Evolutionary conservation across 2,113 vertebrate species (phyloP), one percentile per base, ranked within the genome.

Genomic region (Antechinus stuartii): DNA sequence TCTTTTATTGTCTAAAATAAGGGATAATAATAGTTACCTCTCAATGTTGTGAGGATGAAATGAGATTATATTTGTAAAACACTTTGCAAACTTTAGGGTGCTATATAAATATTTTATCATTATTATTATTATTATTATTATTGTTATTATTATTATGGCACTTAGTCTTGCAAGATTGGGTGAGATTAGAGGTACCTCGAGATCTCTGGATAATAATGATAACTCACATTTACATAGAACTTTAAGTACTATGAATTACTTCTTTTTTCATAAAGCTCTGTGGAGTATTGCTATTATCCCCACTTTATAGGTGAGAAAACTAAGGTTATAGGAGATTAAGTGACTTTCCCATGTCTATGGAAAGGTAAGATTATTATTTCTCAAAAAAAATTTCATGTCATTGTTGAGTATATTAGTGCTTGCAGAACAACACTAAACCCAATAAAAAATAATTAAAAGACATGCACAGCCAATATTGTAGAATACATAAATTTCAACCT

Each of bases 401-500:
- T 26, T 92, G 46, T 30, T 53, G 26, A 95, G 92, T 96, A 61
- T 61, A 61, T 94, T 68, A 90, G 49, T 54, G 90, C 24, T 96
- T 93, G 49, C 49, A 52, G 90, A 90, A 30, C 47, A 90, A n/a
- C 46, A 92, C 11, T n/a, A 55, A 22, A 47, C 35, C 52, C 26
- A 90, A 90, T 90, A 90, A 90, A 68, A 84, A 93, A 93, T 95
- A 94, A 90, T 94, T 95, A 93, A 52, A 56, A 52, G 76, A 7
- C 53, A 46, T 47, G n/a, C 90, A 42, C 54, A 91, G 6, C 3
- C 35, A 89, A 47, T 47, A 54, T 94, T 96, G 68, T 52, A 93
- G 61, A 53, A 89, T 53, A 25, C 24, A 91, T 91, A 42, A 25
- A 25, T 97, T 98, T 98, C 94, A 95, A 52, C 19, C 42, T 0